Percentiles rank a stretch among this genome's conserved stretches.
Conservation (phyloP, 2,888 invertebrate genomes). For the Drosophila kanekoi region DNA sequence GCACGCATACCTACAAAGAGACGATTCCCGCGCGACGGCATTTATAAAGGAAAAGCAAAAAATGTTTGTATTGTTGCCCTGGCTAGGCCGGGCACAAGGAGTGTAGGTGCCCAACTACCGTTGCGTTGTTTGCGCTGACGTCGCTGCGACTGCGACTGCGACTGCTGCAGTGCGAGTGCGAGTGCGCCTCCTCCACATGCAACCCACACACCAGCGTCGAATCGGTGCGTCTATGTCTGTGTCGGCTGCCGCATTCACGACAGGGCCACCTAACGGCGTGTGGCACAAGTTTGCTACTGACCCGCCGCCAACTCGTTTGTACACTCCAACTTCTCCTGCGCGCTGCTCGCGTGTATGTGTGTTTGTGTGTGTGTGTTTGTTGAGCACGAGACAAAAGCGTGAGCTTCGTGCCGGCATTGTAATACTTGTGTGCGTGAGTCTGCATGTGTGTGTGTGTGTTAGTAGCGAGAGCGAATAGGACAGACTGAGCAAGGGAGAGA, state of each 20-base stretch:
- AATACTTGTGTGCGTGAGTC: slow-evolving; percentile 27
- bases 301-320: slow-evolving; percentile 59
- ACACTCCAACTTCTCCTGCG: slow-evolving; percentile 52
- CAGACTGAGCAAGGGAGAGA: slow-evolving; percentile 16
- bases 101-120: slow-evolving; percentile 41
- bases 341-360: slow-evolving; percentile 19
- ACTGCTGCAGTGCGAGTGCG: too few relatives aligned
- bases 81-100: slow-evolving; percentile 40
- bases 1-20: slow-evolving; percentile 14
- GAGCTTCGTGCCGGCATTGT: slow-evolving; percentile 52
- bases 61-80: slow-evolving; percentile 39
- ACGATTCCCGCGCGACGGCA: slow-evolving; percentile 38
- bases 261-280: slow-evolving; percentile 83
- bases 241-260: slow-evolving; percentile 70
- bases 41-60: slow-evolving; percentile 35
- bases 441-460: slow-evolving; percentile 19
- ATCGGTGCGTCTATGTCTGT: slow-evolving; percentile 52
- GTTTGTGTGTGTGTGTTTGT: slow-evolving; percentile 1
- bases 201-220: slow-evolving; percentile 19
- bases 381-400: slow-evolving; percentile 56
- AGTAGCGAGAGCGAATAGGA: slow-evolving; percentile 35
- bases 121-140: slow-evolving; percentile 49
- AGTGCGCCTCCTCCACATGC: slow-evolving; percentile 48
- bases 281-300: slow-evolving; percentile 83
- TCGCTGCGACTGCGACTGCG: slow-evolving; percentile 51